Percentiles rank a stretch among this genome's conserved stretches.
These are phyloP conservation scores for Cataglyphis altisquamis DNA, from an alignment of 2,888 invertebrate species.

Conservation along the genomic window DNA sequence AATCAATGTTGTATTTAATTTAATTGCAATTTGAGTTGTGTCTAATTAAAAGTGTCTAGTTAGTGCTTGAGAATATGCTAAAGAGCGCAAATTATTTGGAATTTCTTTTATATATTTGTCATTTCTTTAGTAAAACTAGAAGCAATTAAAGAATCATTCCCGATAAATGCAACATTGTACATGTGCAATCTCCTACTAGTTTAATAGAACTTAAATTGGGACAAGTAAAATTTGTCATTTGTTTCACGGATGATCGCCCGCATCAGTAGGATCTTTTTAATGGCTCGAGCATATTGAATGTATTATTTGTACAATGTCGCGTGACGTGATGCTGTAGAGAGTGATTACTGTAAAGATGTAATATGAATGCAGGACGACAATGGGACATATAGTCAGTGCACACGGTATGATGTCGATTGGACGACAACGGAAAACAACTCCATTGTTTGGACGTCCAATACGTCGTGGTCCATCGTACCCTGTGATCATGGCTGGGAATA, in stretches of 20 bases:
- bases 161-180: neutral
- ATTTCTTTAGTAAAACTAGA: neutral
- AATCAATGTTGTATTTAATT: neutral
- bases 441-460: conserved; percentile 84
- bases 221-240: neutral
- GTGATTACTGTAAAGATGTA: conserved; percentile 3
- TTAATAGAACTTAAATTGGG: conserved; percentile 1
- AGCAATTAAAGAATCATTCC: neutral
- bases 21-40: conserved; percentile 20
- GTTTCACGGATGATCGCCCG: neutral
- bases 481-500: conserved; percentile 94
- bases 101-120: neutral
- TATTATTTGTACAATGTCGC: conserved; percentile 33
- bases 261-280: conserved; percentile 19
- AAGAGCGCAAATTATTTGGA: neutral
- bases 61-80: neutral
- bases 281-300: neutral
- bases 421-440: conserved; percentile 69
- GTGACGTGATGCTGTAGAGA: neutral
- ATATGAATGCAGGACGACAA: conserved; percentile 81
- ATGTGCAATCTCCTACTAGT: neutral
- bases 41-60: neutral
- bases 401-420: conserved; percentile 90
- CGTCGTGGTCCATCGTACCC: conserved; percentile 89
- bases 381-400: conserved; percentile 90